Evolutionary conservation across 2,113 vertebrate species (phyloP), one percentile per base, ranked within the genome.

Genomic region (Ammodytes marinus): DNA sequence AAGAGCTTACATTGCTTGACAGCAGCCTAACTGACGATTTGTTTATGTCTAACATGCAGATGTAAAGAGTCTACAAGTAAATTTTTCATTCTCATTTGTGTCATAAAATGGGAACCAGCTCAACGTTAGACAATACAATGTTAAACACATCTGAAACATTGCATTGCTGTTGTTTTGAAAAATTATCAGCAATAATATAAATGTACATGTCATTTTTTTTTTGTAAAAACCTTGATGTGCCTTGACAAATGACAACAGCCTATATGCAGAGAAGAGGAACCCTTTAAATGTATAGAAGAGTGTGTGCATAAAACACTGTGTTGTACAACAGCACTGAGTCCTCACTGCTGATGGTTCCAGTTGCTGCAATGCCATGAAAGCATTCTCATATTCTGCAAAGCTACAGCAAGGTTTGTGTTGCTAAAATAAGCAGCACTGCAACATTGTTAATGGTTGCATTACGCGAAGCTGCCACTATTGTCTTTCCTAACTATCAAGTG

Each of bases 351-450:
- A 74, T 58, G 76, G 54, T 39, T 15, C 46, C 54, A 11, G 74
- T 79, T 66, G 66, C 73, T 88, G 83, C 86, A 86, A 80, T 69
- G 37, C 64, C 70, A 74, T n/a, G 39, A 74, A 64, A 77, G 55
- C 47, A 54, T 72, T 79, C 71, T 75, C 61, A 59, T 76, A 82
- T 86, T 86, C 74, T 86, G 85, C 87, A 77, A 76, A 54, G 74
- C 83, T 59, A 69, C 80, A 80, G 49, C 54, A 45, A 45, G 8
- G 17, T 54, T 58, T 74, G 47, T 19, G 19, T 46, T 46, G 46
- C 39, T 73, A 42, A 80, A 79, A 79, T 43, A 60, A 75, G 61
- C 17, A 35, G 39, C 71, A 40, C 46, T 66, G 54, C 58, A 73
- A 77, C 83, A 77, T n/a, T 65, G 74, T 74, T 65, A 53, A 79